Base-by-base conservation (phyloP, 2,888 invertebrate species). In the Drosophila sordidapex region DNA sequence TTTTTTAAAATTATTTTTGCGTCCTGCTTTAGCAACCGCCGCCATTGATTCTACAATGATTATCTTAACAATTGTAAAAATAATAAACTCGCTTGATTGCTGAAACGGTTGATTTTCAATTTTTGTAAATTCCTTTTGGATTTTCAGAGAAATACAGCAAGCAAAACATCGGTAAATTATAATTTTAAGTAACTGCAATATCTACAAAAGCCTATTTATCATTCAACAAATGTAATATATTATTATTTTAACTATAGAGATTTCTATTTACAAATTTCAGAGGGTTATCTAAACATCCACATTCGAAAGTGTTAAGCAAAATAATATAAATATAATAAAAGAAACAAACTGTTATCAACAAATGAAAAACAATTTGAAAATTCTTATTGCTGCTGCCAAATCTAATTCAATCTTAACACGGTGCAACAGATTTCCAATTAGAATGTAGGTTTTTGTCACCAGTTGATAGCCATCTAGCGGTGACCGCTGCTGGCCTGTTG, bases 41-140 rank as follows among this genome's bases (percentile, higher is more conserved):
- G 29, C 48, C 56, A 76, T 62, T 63, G 52, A 62, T 49, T 36
- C 40, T 62, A 58, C 62, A 63, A 65, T 63, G 59, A 60, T 48
- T 60, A 76, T 52, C 51, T 59, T 65, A 66, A 15, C 21, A 25
- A 54, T 10, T 70, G 66, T 64, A 78, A 58, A 64, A 67, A 76
- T 67, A 77, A 74, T 68, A 31, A 62, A 56, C 38, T 43, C 46
- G 48, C 29, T 67, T 40, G 13, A 74, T 74, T 74, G 25, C 46
- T 25, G 6, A 56, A 38, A n/a, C 6, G 56, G 36, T 53, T 40
- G 33, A 58, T 54, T 36, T 46, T 10, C 27, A 11, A 29, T 48
- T 56, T 29, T 31, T 38, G 13, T 15, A 11, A 25, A 25, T 46
- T 46, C 0, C n/a, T 2, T 29, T 29, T 8, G 36, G 15, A 53